Conservation (phyloP, 2,888 invertebrate species). For the Philaethria dido region DNA sequence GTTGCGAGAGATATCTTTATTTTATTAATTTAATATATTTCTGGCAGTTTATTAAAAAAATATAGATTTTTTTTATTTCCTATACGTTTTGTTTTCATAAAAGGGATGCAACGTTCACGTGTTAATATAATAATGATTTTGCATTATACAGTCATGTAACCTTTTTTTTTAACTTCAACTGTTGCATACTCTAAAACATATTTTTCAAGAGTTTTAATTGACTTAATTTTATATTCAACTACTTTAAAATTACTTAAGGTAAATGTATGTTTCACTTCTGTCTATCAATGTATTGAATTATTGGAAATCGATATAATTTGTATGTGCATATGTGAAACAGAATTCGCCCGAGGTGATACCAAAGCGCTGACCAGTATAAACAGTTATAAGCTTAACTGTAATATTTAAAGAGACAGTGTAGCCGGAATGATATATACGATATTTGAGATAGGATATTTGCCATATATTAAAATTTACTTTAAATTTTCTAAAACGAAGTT, state of each 20-base stretch:
- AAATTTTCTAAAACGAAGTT: too few species aligned
- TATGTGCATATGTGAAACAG: not conserved
- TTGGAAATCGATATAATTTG: conserved; percentile 3
- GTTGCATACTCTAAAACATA: not conserved
- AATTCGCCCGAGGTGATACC: conserved; percentile 3
- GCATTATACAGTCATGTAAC: not conserved
- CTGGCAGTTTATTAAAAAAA: too few species aligned
- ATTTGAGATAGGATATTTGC: too few species aligned
- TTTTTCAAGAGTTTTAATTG: conserved; percentile 6
- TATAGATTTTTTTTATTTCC: too few species aligned
- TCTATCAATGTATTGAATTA: not conserved
- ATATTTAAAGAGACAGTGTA: not conserved
- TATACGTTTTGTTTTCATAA: too few species aligned
- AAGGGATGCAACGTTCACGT: too few species aligned
- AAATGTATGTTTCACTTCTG: not conserved
- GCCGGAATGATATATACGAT: too few species aligned
- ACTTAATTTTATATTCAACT: not conserved
- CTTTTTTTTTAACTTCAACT: not conserved
- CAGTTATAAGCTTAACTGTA: not conserved
- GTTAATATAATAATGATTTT: too few species aligned
- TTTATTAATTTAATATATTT: too few species aligned
- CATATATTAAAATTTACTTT: too few species aligned
- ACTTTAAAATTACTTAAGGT: conserved; percentile 1
- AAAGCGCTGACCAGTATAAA: not conserved
- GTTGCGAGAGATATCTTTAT: too few species aligned